phyloP scores from a whole-genome alignment of 1,140 invertebrate genomes.

The Drosophila repletoides region DNA sequence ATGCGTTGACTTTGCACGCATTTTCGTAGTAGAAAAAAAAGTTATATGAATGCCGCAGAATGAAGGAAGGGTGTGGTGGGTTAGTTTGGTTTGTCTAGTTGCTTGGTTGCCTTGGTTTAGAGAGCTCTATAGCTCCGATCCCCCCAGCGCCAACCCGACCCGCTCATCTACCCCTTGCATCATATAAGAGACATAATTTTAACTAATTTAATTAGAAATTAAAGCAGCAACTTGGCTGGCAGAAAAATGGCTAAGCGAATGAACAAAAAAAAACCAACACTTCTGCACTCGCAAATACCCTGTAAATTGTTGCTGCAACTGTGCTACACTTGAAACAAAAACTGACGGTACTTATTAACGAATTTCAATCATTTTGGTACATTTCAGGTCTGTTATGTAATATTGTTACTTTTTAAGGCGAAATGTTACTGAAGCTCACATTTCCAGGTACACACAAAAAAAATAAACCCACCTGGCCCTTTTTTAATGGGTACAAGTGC shows the following conservation, averaged over 20 bases:
- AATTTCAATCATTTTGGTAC: too few relatives aligned
- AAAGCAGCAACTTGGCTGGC: conserved; percentile 53
- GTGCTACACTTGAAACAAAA: too few relatives aligned
- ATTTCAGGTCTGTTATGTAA: too few relatives aligned
- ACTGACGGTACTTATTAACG: too few relatives aligned
- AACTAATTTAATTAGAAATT: conserved; percentile 77
- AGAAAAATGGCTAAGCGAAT: conserved; percentile 20
- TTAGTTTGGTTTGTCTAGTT: conserved; percentile 40
- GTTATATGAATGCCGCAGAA: conserved; percentile 27
- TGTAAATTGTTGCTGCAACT: too few relatives aligned
- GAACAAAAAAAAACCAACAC: conserved; percentile 49
- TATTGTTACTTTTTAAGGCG: too few relatives aligned
- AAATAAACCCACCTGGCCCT: too few relatives aligned
- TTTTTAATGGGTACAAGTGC: too few relatives aligned
- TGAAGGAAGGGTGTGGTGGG: conserved; percentile 37
- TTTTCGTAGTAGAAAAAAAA: conserved; percentile 52
- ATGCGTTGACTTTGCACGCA: conserved; percentile 57
- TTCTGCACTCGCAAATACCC: too few relatives aligned
- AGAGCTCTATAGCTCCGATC: conserved; percentile 3
- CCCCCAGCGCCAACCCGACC: conserved; percentile 6
- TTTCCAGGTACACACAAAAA: too few relatives aligned
- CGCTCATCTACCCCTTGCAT: neutral
- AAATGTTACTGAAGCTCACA: too few relatives aligned
- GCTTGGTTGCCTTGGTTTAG: conserved; percentile 29
- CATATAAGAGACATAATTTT: conserved; percentile 48